Evolutionary conservation across 2,113 vertebrate genomes (phyloP).

Genomic region (Pholis gunnellus): DNA sequence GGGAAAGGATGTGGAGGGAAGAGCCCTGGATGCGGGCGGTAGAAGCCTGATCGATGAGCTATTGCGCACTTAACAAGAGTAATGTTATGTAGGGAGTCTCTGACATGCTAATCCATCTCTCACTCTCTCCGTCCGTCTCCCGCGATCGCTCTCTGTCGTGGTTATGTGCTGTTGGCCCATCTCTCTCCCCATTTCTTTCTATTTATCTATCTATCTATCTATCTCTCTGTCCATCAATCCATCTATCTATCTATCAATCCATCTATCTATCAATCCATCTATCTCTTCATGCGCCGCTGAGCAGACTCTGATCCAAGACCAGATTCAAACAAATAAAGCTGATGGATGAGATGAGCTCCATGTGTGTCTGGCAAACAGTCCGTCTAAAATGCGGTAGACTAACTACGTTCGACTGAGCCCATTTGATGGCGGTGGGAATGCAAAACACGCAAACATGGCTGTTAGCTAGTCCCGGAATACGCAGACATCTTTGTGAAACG

Average conservation of each 20-base stretch:
- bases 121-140: slow-evolving; percentile 57
- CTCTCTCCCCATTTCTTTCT: slow-evolving; percentile 20
- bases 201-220: slow-evolving; percentile 28
- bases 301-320: slow-evolving; percentile 42
- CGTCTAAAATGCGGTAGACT: slow-evolving; percentile 27
- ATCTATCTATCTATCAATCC: slow-evolving; percentile 10
- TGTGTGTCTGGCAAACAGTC: slow-evolving; percentile 27
- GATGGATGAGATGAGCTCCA: slow-evolving; percentile 50
- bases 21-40: slow-evolving; percentile 64
- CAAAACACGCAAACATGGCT: neutral
- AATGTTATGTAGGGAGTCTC: slow-evolving; percentile 78
- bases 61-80: slow-evolving; percentile 81
- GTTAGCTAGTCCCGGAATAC: neutral
- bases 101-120: slow-evolving; percentile 82
- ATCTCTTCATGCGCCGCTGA: slow-evolving; percentile 19
- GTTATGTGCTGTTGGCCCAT: slow-evolving; percentile 38
- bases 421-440: slow-evolving; percentile 22
- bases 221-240: slow-evolving; percentile 24
- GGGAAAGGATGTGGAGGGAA: slow-evolving; percentile 64
- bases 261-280: slow-evolving; percentile 13
- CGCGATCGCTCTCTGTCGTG: slow-evolving; percentile 44
- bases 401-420: slow-evolving; percentile 22
- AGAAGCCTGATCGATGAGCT: slow-evolving; percentile 79
- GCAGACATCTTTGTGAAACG: slow-evolving; percentile 12
- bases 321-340: slow-evolving; percentile 54